Base-by-base conservation (phyloP, 2,797 vertebrate genomes). In the Lepus oiostolus region DNA sequence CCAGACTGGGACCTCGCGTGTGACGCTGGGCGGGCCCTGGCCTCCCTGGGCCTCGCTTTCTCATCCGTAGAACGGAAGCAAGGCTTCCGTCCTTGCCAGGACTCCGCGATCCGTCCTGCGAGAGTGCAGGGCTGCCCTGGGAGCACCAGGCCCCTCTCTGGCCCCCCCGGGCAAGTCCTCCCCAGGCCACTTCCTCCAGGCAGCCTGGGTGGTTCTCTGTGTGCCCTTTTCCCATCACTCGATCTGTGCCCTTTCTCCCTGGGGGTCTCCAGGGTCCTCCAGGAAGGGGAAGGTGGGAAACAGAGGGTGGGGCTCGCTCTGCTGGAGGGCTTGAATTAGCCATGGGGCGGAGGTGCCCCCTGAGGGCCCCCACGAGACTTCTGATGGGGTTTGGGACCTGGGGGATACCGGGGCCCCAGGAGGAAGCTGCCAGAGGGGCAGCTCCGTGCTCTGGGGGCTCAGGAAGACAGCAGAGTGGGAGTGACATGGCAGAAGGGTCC, bases 41-140 rank as follows among this genome's bases (percentile, higher is more conserved):
- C 93, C 86, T 88, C 92, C 67, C 62, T 4, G 14, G 93, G 84
- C 85, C 92, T 96, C 79, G 82, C 30, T 79, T 96, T 95, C 85
- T 89, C 14, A 0, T 94, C 92, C 94, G 32, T 96, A 38, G 80
- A 80, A 90, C 89, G 94, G 90, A 80, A 93, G 50, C 87, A 75
- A 94, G 93, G 83, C 67, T 90, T 83, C 76, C 54, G 85, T 67
- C 71, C 77, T 95, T 76, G 62, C 47, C 32, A 9, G 88, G 88
- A 96, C 82, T 88, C 90, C 90, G 89, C 88, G 10, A 63, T 83
- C 88, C 88, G 71, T 92, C 88, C 84, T 92, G 74, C 67, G 63
- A 85, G 93, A 82, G 86, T n/a, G 13, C 52, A n/a, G 81, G 75
- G 70, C 54, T 85, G 60, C 62, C 84, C 67, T 30, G 0, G 13